Evolutionary conservation across 2,888 invertebrate genomes (phyloP), one percentile per base, ranked within the genome.

Genomic region (Physocephala rufipes): DNA sequence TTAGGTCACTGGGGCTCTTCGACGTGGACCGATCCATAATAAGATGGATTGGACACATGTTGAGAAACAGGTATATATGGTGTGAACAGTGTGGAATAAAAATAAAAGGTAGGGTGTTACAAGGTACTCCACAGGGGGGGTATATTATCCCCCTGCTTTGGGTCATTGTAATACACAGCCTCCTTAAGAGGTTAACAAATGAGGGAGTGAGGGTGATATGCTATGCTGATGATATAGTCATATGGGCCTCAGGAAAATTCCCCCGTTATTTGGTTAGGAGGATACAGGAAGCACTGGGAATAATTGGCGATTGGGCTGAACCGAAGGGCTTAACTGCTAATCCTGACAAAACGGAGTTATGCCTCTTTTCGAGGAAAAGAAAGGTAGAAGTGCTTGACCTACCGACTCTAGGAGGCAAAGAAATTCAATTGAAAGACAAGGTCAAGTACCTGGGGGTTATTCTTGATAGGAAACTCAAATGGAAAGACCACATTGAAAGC

Each of bases 101-200:
- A 21, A 21, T 53, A 7, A 53, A 53, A 53, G 53, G 53, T 19
- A 53, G 36, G 9, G 36, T 36, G 9, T 9, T 36, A 36, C 36
- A 13, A n/a, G n/a, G n/a, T n/a, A 49, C 49, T 1, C 49, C 2
- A 4, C 49, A 49, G n/a, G 19, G 30, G 19, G 49, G 58, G 24
- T n/a, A 63, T 71, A 36, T 72, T 71, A 30, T n/a, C 13, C 49
- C 49, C 5, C 49, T 49, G 13, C 13, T 49, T 1, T 49, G 49
- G 49, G 49, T 49, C 13, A 12, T 19, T 5, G 49, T 12, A 49
- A n/a, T 49, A n/a, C 16, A 49, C 13, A 49, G 2, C 13, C 49
- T 49, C 49, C 19, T 49, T 5, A 3, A 19, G 13, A 49, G 4
- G 53, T 3, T n/a, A 21, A 21, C 49, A 4, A 1, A 49, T 15